Conservation (phyloP, 2,797 vertebrate genomes). For the Gadopsis marmoratus region DNA sequence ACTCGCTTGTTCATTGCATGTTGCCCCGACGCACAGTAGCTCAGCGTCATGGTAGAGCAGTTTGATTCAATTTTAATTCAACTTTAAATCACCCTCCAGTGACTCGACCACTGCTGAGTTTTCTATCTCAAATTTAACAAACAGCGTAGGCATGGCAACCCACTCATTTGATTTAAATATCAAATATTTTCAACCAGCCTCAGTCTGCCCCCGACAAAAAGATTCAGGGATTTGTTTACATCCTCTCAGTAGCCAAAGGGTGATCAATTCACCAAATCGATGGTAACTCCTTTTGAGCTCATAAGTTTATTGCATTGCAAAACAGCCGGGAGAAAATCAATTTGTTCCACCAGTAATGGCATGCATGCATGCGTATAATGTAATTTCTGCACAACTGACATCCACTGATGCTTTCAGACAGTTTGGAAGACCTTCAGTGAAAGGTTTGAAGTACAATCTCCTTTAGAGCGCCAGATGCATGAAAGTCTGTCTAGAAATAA, state of each 20-base stretch:
- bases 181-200: constrained; percentile 43
- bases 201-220: constrained; percentile 38
- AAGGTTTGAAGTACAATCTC: constrained; percentile 18
- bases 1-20: background rate
- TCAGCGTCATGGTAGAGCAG: constrained; percentile 2
- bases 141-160: constrained; percentile 31
- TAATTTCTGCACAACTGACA: constrained; percentile 52
- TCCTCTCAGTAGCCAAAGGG: constrained; percentile 60
- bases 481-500: constrained; percentile 10
- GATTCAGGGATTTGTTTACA: constrained; percentile 62
- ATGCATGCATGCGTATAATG: constrained; percentile 57
- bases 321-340: constrained; percentile 60
- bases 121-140: background rate
- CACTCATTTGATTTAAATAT: constrained; percentile 54
- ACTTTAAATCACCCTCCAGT: constrained; percentile 22
- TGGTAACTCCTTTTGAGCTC: constrained; percentile 67
- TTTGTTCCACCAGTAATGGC: constrained; percentile 60
- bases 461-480: constrained; percentile 21
- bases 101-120: background rate
- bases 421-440: constrained; percentile 20
- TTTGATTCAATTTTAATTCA: constrained; percentile 11
- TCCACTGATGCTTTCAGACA: constrained; percentile 39
- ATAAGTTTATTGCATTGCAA: constrained; percentile 67
- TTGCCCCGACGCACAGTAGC: background rate
- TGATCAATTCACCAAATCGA: constrained; percentile 68